phyloP scores from a whole-genome alignment of 2,888 invertebrate species.

The Latheticus oryzae region DNA sequence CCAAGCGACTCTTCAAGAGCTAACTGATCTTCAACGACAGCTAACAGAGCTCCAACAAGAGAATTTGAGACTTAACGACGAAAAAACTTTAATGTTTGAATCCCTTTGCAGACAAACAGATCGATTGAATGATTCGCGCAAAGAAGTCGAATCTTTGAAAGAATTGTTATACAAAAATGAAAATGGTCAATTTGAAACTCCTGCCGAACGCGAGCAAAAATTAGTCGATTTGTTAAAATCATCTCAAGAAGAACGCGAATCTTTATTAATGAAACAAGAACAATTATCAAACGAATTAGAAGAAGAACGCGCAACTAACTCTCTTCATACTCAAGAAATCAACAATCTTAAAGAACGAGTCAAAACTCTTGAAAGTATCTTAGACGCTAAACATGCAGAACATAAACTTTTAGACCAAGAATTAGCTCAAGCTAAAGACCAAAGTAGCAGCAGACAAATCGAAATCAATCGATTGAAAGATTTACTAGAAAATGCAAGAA shows the following conservation, averaged over 20 bases:
- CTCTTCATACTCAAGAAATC: slow-evolving; percentile 72
- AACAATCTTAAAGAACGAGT: slow-evolving; percentile 78
- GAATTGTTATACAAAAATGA: slow-evolving; percentile 74
- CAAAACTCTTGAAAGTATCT: slow-evolving; percentile 76
- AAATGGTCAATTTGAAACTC: slow-evolving; percentile 72
- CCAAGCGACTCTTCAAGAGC: slow-evolving; percentile 93
- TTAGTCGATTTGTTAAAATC: slow-evolving; percentile 85
- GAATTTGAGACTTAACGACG: slow-evolving; percentile 87
- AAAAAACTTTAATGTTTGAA: slow-evolving; percentile 89
- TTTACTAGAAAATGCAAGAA: slow-evolving; percentile 84
- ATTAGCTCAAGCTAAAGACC: slow-evolving; percentile 77
- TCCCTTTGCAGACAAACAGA: slow-evolving; percentile 93
- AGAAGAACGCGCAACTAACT: slow-evolving; percentile 72
- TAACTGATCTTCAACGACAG: slow-evolving; percentile 89
- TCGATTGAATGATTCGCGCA: slow-evolving; percentile 87
- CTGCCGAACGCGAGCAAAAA: slow-evolving; percentile 81
- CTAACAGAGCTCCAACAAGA: slow-evolving; percentile 88
- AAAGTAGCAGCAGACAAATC: slow-evolving; percentile 79
- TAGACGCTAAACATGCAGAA: slow-evolving; percentile 81
- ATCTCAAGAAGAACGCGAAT: slow-evolving; percentile 84
- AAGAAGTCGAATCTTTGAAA: slow-evolving; percentile 86
- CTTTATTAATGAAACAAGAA: slow-evolving; percentile 79
- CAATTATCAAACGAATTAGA: slow-evolving; percentile 80
- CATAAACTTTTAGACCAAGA: slow-evolving; percentile 80
- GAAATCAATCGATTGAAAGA: slow-evolving; percentile 83